phyloP scores from a whole-genome alignment of 2,113 vertebrate species.

The Carassius auratus region DNA sequence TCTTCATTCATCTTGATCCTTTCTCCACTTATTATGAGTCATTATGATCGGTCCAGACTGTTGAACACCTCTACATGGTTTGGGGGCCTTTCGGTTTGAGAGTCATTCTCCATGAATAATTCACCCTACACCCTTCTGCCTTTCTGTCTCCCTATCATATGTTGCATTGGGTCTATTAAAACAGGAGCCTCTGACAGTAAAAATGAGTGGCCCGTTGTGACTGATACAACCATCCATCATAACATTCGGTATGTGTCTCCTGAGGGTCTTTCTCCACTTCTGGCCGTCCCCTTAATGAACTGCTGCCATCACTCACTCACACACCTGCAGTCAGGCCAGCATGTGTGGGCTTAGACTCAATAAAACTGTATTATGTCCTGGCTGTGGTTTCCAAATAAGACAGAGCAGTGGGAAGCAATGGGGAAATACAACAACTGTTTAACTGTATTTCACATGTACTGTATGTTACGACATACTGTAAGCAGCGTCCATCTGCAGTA shows the following conservation, averaged over 20 bases:
- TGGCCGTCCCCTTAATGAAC: constrained; percentile 69
- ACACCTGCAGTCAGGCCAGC: constrained; percentile 63
- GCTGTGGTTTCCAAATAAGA: constrained; percentile 26
- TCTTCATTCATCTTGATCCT: background rate
- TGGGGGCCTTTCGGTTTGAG: background rate
- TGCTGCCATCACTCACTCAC: constrained; percentile 73
- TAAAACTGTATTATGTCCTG: constrained; percentile 42
- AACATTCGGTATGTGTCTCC: constrained; percentile 73
- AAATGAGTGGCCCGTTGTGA: constrained; percentile 59
- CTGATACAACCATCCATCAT: constrained; percentile 72
- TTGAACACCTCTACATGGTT: constrained; percentile 1
- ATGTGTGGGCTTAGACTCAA: constrained; percentile 66
- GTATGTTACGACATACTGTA: background rate
- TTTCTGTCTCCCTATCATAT: constrained; percentile 29
- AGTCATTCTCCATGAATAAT: constrained; percentile 13
- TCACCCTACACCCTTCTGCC: constrained; percentile 17
- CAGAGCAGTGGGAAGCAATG: background rate
- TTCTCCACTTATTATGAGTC: background rate
- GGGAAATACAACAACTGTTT: constrained; percentile 19
- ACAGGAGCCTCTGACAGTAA: constrained; percentile 54
- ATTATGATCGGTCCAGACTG: background rate
- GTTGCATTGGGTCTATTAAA: constrained; percentile 49
- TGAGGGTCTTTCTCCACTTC: constrained; percentile 63
- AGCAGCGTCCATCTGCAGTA: constrained; percentile 1
- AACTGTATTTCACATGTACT: background rate